Conservation (phyloP, 2,888 invertebrate species). For the Abscondita cerata region DNA sequence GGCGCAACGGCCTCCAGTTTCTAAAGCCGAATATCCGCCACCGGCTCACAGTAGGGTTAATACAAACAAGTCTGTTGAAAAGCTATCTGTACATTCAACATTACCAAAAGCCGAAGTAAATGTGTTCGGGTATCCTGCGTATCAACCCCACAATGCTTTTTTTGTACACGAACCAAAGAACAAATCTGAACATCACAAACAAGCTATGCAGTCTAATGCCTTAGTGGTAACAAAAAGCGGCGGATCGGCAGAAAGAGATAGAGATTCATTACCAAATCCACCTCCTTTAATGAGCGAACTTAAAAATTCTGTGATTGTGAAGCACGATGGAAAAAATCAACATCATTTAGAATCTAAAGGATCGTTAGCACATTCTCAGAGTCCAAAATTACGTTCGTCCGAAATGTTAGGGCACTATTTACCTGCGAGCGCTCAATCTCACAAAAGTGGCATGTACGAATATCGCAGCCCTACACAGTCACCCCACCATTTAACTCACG, state of each 20-base stretch:
- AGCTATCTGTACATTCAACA: constrained; percentile 47
- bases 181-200: constrained; percentile 62
- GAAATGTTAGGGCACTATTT: constrained; percentile 66
- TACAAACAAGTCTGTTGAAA: constrained; percentile 50
- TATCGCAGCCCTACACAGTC: constrained; percentile 60
- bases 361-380: constrained; percentile 64
- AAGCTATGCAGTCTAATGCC: constrained; percentile 47
- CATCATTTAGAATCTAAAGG: constrained; percentile 64
- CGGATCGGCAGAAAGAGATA: constrained; percentile 49
- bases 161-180: constrained; percentile 67
- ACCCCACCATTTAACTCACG: constrained; percentile 57
- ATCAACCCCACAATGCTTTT: constrained; percentile 59
- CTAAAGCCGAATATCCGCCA: constrained; percentile 60
- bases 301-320: constrained; percentile 81
- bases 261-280: constrained; percentile 66
- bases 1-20: constrained; percentile 54
- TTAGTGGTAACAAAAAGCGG: constrained; percentile 56
- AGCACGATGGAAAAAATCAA: constrained; percentile 72
- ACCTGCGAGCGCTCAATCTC: constrained; percentile 59
- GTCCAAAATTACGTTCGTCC: constrained; percentile 64
- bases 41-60: constrained; percentile 57
- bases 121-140: constrained; percentile 71
- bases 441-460: constrained; percentile 52
- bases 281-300: constrained; percentile 73
- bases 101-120: constrained; percentile 72